phyloP scores from a whole-genome alignment of 2,797 vertebrate genomes.

The Brachyalestes nurse region DNA sequence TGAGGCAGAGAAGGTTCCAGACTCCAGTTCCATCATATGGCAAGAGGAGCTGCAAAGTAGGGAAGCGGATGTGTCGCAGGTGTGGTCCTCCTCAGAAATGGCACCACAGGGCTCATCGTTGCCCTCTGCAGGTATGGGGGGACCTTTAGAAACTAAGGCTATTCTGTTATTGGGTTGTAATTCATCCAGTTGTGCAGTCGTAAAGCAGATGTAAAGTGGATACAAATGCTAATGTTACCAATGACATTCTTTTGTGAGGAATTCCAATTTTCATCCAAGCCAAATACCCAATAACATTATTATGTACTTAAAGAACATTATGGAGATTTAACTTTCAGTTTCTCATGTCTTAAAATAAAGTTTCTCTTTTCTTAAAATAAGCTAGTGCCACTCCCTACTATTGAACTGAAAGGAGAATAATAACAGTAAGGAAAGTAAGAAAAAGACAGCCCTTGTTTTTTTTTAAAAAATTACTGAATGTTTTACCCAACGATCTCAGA shows the following conservation, averaged over 20 bases:
- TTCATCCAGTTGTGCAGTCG: background rate
- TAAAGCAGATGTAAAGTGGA: background rate
- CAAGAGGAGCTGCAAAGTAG: conserved; percentile 83
- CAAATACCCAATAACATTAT: no score
- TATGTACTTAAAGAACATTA: no score
- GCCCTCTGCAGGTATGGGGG: conserved; percentile 66
- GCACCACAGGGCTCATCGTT: conserved; percentile 67
- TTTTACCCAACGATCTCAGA: no score
- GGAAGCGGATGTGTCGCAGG: conserved; percentile 74
- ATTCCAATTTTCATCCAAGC: no score
- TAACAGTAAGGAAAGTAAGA: no score
- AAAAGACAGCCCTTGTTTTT: no score
- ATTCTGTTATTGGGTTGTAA: background rate
- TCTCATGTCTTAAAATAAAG: no score
- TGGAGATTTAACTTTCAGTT: no score
- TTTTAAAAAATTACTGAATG: no score
- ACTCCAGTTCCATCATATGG: conserved; percentile 85
- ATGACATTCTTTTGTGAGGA: background rate
- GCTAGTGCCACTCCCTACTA: no score
- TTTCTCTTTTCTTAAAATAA: no score
- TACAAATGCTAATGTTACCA: background rate
- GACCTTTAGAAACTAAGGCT: background rate
- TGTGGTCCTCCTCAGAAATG: conserved; percentile 75
- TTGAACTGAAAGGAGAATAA: no score
- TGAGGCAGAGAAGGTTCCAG: conserved; percentile 79